Percentiles rank a stretch among this genome's conserved stretches.
phyloP scores from a whole-genome alignment of 2,113 vertebrate genomes.

The Takifugu flavidus region DNA sequence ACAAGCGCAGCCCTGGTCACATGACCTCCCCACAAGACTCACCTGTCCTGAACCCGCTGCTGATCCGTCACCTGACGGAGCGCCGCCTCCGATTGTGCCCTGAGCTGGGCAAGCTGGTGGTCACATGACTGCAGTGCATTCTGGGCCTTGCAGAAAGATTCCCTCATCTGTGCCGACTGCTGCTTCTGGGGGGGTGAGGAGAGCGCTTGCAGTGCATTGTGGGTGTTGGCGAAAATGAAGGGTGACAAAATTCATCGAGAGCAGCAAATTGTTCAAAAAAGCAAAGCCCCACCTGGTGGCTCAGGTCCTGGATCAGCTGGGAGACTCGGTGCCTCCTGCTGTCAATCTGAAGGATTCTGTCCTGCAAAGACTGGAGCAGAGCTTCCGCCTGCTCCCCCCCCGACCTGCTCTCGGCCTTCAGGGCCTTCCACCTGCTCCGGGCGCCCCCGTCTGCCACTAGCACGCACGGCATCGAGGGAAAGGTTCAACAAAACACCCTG shows the following conservation, averaged over 20 bases:
- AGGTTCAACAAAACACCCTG: conserved; percentile 2
- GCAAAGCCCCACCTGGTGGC: conserved; percentile 25
- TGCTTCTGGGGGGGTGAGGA: conserved; percentile 46
- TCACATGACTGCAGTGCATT: conserved; percentile 55
- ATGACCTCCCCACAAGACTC: conserved; percentile 21
- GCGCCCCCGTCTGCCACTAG: conserved; percentile 41
- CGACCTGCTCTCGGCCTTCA: conserved; percentile 57
- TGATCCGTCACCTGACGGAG: conserved; percentile 28
- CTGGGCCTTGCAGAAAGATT: conserved; percentile 53
- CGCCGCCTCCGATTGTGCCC: conserved; percentile 27
- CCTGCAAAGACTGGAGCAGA: conserved; percentile 48
- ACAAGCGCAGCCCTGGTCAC: background rate
- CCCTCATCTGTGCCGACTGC: conserved; percentile 40
- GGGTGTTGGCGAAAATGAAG: background rate
- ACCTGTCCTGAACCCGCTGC: conserved; percentile 62
- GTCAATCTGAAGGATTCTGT: conserved; percentile 44
- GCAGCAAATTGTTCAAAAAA: no score
- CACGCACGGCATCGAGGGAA: background rate
- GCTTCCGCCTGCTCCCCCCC: conserved; percentile 54
- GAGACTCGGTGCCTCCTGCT: conserved; percentile 39
- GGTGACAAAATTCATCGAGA: no score
- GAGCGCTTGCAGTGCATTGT: background rate
- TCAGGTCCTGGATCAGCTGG: conserved; percentile 46
- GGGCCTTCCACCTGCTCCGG: conserved; percentile 62
- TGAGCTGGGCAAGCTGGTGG: conserved; percentile 45